Evolutionary conservation across 30 jellyfish, hydroid and myxozoan genomes (phyloP), one percentile per base, ranked within the genome.

Genomic region (Mastigias papua): DNA sequence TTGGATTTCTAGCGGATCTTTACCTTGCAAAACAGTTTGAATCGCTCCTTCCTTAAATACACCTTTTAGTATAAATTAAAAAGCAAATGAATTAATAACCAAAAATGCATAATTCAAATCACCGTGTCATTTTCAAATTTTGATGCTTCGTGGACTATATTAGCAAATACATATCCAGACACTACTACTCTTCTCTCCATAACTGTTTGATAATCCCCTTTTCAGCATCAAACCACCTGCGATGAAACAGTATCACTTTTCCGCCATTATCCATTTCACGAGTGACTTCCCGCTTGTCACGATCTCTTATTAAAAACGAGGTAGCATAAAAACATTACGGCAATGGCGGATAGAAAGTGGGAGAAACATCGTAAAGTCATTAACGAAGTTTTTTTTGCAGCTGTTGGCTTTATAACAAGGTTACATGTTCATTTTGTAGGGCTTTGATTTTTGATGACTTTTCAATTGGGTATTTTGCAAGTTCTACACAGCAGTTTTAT

Each of bases 161-260:
- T 88, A 17, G 96, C 96, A 60, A 88, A 88, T 22, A 86, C 86
- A 50, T 63, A 78, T 49, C 96, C 96, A 20, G 96, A 88, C 22
- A 85, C 94, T 32, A 73, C 82, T 9, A 85, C 94, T 48, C 76
- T 73, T 73, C 73, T 46, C 2, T 85, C 88, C 69, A 70, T 76
- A 63, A 26, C 20, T n/a, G 67, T 54, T 19, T 54, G 67, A 5
- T 19, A 2, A 3, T 54, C 29, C 21, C 27, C 50, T 42, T 35
- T 35, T 73, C 26, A 21, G 21, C 48, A n/a, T 8, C 67, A 19
- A 33, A 34, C 19, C 49, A 73, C 42, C 48, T 65, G 77, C 42
- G 5, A 16, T 3, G 9, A 19, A 5, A 16, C 9, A 54, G 26
- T 54, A 2, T 54, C 67, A 11, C 0, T 54, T 54, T 16, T 69